Evolutionary conservation across 2,888 invertebrate genomes (phyloP).

Genomic region (Callinectes sapidus): DNA sequence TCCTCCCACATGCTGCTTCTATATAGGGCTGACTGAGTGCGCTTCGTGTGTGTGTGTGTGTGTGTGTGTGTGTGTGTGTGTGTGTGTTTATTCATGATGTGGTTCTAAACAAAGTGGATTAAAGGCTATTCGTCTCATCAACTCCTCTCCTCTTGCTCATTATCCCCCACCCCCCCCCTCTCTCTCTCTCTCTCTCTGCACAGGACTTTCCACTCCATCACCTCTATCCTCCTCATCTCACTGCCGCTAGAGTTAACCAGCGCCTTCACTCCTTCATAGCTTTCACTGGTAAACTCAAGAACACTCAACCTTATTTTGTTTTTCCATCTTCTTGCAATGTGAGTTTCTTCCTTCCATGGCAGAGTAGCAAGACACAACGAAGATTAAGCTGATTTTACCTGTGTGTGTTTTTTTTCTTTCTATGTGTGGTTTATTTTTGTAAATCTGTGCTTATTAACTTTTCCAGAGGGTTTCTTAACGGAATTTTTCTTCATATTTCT

Average conservation of each 20-base stretch:
- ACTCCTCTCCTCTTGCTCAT: not conserved
- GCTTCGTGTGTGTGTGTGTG: not conserved
- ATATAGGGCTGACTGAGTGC: not conserved
- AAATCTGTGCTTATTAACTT: not conserved
- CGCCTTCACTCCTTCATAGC: not conserved
- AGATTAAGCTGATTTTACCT: not conserved
- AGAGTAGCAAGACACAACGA: not conserved
- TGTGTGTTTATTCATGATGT: not conserved
- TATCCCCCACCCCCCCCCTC: not conserved
- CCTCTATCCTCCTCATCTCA: not conserved
- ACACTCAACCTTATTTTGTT: not conserved
- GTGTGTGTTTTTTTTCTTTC: not conserved
- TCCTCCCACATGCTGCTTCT: not conserved
- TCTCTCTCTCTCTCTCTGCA: not conserved
- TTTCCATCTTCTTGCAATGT: not conserved
- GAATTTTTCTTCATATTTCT: not conserved
- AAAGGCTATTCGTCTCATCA: not conserved
- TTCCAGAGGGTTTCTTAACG: not conserved
- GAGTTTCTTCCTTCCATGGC: not conserved
- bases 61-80: constrained; percentile 22
- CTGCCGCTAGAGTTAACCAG: not conserved
- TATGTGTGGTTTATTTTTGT: not conserved
- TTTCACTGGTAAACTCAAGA: not conserved
- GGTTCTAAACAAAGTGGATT: not conserved
- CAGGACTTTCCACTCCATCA: constrained; percentile 3